These are phyloP conservation scores for Dipus sagitta DNA, from an alignment of 2,797 vertebrate genomes.

Conservation along the genomic window DNA sequence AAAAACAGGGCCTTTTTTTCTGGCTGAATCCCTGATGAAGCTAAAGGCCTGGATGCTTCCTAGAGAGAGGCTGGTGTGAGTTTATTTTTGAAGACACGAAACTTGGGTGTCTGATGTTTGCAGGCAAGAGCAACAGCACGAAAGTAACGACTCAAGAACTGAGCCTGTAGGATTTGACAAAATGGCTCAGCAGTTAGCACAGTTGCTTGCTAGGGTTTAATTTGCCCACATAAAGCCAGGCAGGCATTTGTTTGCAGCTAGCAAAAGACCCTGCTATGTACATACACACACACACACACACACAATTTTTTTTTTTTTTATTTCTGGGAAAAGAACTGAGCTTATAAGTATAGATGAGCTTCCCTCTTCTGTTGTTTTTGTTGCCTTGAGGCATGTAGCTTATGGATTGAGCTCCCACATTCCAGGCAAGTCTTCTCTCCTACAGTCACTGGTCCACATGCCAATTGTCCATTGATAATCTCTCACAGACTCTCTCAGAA, in stretches of 20 bases:
- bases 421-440: not conserved
- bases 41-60: not conserved
- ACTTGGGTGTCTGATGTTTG: not conserved
- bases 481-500: not conserved
- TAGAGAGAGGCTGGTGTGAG: not conserved
- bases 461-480: not conserved
- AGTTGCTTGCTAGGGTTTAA: no score
- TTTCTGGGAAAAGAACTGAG: no score
- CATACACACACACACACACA: no score
- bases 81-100: not conserved
- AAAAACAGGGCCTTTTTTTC: not conserved
- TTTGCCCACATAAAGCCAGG: no score
- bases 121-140: not conserved
- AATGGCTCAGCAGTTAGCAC: no score
- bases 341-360: rapidly evolving
- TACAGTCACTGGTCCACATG: no score
- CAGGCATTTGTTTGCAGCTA: no score
- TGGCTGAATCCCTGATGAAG: no score
- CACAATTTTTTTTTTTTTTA: no score
- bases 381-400: no score
- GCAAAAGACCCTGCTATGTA: no score
- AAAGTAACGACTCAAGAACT: not conserved
- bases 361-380: not conserved
- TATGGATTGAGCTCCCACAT: not conserved
- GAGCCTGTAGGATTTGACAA: not conserved